These are phyloP conservation scores for Bilobella aurantiaca DNA, from an alignment of 1,140 invertebrate genomes.

Conservation along the genomic window DNA sequence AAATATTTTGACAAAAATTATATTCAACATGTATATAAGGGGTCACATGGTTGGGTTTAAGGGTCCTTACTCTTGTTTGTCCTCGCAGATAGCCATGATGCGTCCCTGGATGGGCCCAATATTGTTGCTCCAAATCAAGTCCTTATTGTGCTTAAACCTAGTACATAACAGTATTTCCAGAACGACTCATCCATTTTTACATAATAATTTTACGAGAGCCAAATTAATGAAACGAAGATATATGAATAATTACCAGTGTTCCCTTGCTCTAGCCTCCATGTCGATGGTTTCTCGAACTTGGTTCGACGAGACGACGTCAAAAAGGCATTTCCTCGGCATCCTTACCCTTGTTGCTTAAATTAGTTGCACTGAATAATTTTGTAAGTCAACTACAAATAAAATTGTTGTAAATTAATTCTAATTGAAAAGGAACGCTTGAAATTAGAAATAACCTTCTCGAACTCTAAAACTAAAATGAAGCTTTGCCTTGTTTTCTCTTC, in stretches of 20 bases:
- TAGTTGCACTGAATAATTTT: no score
- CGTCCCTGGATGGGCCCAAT: constrained; percentile 26
- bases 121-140: constrained; percentile 19
- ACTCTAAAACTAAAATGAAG: no score
- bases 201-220: neutral
- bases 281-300: constrained; percentile 12
- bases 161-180: neutral
- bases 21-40: neutral
- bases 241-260: constrained; percentile 11
- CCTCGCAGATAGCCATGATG: constrained; percentile 16
- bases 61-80: constrained; percentile 20
- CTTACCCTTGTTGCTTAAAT: no score
- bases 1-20: neutral
- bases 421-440: no score
- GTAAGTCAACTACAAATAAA: no score
- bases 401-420: no score
- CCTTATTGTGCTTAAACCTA: constrained; percentile 13
- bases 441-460: no score
- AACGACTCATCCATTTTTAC: neutral
- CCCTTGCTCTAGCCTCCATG: neutral
- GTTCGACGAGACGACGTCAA: neutral
- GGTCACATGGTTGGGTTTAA: neutral
- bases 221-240: neutral
- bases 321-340: constrained; percentile 3
- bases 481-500: no score